Base-by-base conservation (phyloP, 2,113 vertebrate species). In the Butastur rufipennis region DNA sequence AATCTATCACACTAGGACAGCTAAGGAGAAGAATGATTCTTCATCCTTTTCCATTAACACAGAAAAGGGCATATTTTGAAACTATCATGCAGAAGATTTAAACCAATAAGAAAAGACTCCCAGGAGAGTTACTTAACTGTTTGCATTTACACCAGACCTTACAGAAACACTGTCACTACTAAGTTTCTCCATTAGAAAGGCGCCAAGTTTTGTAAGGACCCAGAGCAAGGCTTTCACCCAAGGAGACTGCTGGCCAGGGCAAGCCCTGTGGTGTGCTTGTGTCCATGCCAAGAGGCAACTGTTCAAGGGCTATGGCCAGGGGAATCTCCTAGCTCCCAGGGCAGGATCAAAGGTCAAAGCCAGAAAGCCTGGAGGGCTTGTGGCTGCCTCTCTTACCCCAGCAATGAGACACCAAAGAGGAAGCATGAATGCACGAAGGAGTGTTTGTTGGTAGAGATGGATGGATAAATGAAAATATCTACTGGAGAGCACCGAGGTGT, bases 1-100 rank as follows among this genome's bases (percentile, higher is more conserved):
- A 82, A 82, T 96, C 84, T 91, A 23, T 80, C 79, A 50, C 18
- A 65, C 25, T 22, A 70, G 21, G 13, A 93, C 27, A 82, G 70
- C 53, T 74, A 62, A 68, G n/a, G 73, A 93, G 43, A 78, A 84
- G 40, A 81, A 82, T 45, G 27, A 80, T 29, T 91, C 58, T 82
- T 91, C 74, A 77, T 42, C 61, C 53, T 82, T 92, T 93, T 68
- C 84, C 81, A 73, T 85, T 95, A 93, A 80, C 40, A 65, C 13
- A 93, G 81, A 84, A 96, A 96, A 94, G 80, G 91, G 59, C 47
- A 62, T 79, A 56, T 87, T 95, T 95, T 91, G 84, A 79, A 90
- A 91, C 42, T 63, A 86, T 74, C 47, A 66, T 19, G 14, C 47
- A 71, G 32, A 84, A 95, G 75, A 91, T 47, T 71, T 91, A 91